Base-by-base conservation (phyloP, 1,140 invertebrate genomes). In the Pararge aegeria region DNA sequence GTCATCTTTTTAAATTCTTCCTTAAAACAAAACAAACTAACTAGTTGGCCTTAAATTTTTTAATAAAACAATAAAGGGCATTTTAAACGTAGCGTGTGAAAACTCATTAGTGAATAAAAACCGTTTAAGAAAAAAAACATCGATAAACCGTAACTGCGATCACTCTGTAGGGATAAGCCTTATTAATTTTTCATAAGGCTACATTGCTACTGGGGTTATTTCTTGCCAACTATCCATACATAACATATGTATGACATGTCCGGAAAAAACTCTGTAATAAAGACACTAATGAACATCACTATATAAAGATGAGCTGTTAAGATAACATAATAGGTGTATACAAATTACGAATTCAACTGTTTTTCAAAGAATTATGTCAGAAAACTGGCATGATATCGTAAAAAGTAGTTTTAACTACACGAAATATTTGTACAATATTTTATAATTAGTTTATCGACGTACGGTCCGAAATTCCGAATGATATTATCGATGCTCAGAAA, bases 391-490 rank as follows among this genome's bases (percentile, higher is more conserved):
- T 46, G 42, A 46, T 46, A 46, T 20, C 42, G 19, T 46, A 46
- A 42, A 42, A 42, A 3, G 15, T 19, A 20, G 6, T 46, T 46
- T 46, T 46, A 46, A 46, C 42, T 24, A 46, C 7, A 5, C n/a
- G 42, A 10, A 19, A 46, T 20, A 46, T 46, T 46, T 46, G 16
- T 46, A 16, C 16, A 20, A n/a, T 12, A 46, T 20, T 46, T 46
- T 46, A 20, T 46, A 46, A 46, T 46, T 46, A 46, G 18, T 46
- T 46, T 46, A 46, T 46, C 42, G 42, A 46, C 12, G 42, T 42
- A 6, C 18, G 13, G 38, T 16, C 15, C 38, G 15, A 46, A 46
- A 46, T 46, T 20, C 9, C 19, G 10, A 20, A 20, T 20, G 42
- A 46, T 46, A 9, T 21, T 46, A 46, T 46, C 42, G 42, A 46